Evolutionary conservation across 2,888 invertebrate genomes (phyloP).

Genomic region (Pollenia labialis): DNA sequence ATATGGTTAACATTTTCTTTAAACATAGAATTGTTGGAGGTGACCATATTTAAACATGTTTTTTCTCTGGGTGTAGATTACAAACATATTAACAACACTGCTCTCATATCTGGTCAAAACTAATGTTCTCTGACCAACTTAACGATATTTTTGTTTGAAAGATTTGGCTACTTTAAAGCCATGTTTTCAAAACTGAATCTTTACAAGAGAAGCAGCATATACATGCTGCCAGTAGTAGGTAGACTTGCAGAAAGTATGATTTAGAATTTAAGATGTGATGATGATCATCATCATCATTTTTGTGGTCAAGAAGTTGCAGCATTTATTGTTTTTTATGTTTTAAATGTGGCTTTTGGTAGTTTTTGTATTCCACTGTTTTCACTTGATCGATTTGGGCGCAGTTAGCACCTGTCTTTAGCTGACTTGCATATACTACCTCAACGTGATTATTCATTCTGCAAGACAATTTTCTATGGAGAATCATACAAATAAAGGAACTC

Average conservation of each 20-base stretch:
- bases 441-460: slow-evolving; percentile 69
- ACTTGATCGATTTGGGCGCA: slow-evolving; percentile 74
- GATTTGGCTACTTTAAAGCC: neutral
- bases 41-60: no score
- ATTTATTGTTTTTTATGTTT: slow-evolving; percentile 31
- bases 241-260: slow-evolving; percentile 25
- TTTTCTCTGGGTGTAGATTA: no score
- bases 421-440: slow-evolving; percentile 72
- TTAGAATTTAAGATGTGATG: slow-evolving; percentile 60
- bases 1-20: no score
- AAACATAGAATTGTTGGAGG: no score
- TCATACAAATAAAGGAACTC: slow-evolving; percentile 1
- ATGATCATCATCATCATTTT: slow-evolving; percentile 54
- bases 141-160: neutral
- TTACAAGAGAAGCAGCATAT: neutral
- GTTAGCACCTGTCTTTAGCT: slow-evolving; percentile 75
- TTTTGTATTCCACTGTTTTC: slow-evolving; percentile 55
- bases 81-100: no score
- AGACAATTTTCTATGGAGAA: slow-evolving; percentile 32
- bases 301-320: slow-evolving; percentile 66
- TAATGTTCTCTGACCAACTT: no score
- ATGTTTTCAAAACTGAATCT: no score
- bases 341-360: slow-evolving; percentile 12
- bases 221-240: neutral
- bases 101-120: no score